These are phyloP conservation scores for Ciconia boyciana DNA, from an alignment of 2,113 vertebrate genomes.

Conservation along the genomic window DNA sequence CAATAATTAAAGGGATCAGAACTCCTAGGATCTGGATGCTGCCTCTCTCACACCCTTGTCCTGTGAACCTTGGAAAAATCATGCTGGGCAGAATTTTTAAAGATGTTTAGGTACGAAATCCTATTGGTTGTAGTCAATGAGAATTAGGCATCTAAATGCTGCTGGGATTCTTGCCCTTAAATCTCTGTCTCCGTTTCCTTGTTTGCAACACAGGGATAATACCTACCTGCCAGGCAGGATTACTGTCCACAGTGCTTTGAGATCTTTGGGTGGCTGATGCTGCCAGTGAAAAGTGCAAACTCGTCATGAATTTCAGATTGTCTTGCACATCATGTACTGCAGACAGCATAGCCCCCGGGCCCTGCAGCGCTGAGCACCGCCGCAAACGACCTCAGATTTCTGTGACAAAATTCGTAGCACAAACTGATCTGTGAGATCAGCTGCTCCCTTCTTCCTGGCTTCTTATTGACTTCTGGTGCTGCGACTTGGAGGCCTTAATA, in stretches of 20 bases:
- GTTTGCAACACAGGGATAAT: not conserved
- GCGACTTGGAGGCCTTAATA: not conserved
- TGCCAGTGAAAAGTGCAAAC: conserved; percentile 47
- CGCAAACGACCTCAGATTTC: not conserved
- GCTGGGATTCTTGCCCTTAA: not conserved
- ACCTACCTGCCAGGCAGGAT: not conserved
- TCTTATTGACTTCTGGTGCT: not conserved
- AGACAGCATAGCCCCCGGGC: not conserved
- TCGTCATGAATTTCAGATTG: conserved; percentile 60
- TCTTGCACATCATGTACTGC: conserved; percentile 21
- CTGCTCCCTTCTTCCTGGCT: conserved; percentile 17
- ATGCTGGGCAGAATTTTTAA: not conserved
- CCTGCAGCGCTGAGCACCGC: conserved; percentile 20
- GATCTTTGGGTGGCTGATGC: not conserved
- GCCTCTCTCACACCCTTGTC: not conserved
- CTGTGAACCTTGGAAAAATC: not conserved
- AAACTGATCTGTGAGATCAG: conserved; percentile 31
- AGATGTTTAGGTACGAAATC: not conserved
- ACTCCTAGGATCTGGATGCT: not conserved
- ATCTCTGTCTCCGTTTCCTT: not conserved
- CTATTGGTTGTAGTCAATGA: not conserved
- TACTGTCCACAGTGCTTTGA: not conserved
- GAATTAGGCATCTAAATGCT: not conserved
- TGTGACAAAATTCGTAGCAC: conserved; percentile 29
- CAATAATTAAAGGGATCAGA: not conserved